Conservation (phyloP, 1,140 invertebrate genomes). For the Forficula auricularia region DNA sequence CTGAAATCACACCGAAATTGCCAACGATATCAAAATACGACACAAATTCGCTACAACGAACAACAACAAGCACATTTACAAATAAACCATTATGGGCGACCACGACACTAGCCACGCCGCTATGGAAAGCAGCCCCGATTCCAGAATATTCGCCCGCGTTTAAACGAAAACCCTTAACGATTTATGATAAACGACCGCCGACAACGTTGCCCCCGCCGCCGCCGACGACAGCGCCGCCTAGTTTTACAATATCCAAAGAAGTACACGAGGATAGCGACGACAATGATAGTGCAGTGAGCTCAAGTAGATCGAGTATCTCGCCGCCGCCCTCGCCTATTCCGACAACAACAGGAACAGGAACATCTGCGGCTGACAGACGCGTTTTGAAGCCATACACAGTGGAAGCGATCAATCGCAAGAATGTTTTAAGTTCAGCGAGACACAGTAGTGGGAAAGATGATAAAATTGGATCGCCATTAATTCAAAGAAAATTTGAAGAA, state of each 20-base stretch:
- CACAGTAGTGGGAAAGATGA: constrained; percentile 56
- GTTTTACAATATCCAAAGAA: not conserved
- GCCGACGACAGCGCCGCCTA: no score
- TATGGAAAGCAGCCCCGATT: constrained; percentile 16
- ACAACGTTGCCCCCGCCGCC: no score
- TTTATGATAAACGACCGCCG: constrained; percentile 30
- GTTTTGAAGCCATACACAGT: constrained; percentile 59
- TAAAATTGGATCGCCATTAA: constrained; percentile 44
- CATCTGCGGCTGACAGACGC: constrained; percentile 24
- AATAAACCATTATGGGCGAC: not conserved
- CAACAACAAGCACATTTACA: not conserved
- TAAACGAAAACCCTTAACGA: constrained; percentile 52
- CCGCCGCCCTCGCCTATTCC: constrained; percentile 42
- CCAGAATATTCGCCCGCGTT: constrained; percentile 72
- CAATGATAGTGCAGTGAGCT: constrained; percentile 70
- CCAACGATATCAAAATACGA: not conserved
- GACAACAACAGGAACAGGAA: constrained; percentile 36
- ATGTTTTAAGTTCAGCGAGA: constrained; percentile 69
- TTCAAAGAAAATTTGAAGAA: constrained; percentile 43
- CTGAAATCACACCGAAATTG: constrained; percentile 46
- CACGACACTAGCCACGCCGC: constrained; percentile 1
- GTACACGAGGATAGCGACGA: constrained; percentile 48
- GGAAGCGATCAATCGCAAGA: constrained; percentile 66
- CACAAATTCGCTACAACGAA: not conserved
- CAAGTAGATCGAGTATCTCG: constrained; percentile 52